Evolutionary conservation across 2,797 vertebrate genomes (phyloP).

Genomic region (Tangara arthus): DNA sequence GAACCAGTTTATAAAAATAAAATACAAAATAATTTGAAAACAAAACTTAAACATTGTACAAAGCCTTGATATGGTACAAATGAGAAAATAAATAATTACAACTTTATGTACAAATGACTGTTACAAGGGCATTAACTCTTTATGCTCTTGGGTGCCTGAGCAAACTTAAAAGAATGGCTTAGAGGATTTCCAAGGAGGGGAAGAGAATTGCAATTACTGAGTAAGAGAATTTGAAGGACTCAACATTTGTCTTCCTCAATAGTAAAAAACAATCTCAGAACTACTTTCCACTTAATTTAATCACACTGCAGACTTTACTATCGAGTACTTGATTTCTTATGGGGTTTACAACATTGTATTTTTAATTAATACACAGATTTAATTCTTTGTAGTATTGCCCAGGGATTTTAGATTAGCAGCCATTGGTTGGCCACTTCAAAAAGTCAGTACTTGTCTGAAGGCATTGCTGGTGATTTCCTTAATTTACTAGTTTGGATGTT

Average conservation of each 20-base stretch:
- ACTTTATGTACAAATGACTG: slow-evolving; percentile 90
- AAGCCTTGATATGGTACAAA: slow-evolving; percentile 98
- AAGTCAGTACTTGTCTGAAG: slow-evolving; percentile 32
- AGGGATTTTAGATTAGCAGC: slow-evolving; percentile 7
- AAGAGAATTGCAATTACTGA: background rate
- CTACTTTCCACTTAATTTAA: slow-evolving; percentile 33
- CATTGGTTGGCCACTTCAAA: background rate
- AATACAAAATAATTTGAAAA: slow-evolving; percentile 99
- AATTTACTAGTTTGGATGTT: background rate
- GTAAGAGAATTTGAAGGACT: slow-evolving; percentile 20
- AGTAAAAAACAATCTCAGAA: slow-evolving; percentile 15
- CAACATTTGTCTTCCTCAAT: background rate
- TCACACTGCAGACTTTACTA: background rate
- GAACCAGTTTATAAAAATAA: slow-evolving; percentile 99
- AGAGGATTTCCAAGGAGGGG: slow-evolving; percentile 9
- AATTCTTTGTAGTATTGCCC: background rate
- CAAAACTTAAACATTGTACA: slow-evolving; percentile 95
- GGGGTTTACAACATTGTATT: background rate
- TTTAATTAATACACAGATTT: background rate
- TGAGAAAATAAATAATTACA: slow-evolving; percentile 98
- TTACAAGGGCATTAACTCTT: slow-evolving; percentile 72
- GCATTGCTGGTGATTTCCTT: slow-evolving; percentile 55
- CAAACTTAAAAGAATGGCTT: slow-evolving; percentile 57
- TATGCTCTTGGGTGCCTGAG: slow-evolving; percentile 69
- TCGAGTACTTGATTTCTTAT: background rate